Percentiles rank a stretch among this genome's conserved stretches.
These are phyloP conservation scores for Sycophila sp. DNA, from an alignment of 1,140 invertebrate species.

Conservation along the genomic window DNA sequence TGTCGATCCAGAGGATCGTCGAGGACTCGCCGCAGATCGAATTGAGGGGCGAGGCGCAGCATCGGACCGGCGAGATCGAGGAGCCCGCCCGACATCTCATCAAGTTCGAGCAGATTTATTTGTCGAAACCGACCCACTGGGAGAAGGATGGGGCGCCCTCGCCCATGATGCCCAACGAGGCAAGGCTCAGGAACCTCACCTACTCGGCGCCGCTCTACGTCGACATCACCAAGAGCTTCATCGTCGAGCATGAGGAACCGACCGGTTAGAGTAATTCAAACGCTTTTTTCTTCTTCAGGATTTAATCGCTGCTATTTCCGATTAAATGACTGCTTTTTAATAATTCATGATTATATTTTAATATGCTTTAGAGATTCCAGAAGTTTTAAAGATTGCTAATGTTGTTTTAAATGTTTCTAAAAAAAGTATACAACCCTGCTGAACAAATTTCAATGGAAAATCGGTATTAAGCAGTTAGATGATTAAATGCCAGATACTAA, in stretches of 20 bases:
- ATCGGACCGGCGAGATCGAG: constrained; percentile 90
- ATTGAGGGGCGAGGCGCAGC: constrained; percentile 95
- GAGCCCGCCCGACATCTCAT: constrained; percentile 87
- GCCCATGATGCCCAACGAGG: constrained; percentile 99
- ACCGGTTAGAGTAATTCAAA: constrained; percentile 68
- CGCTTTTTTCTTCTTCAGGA: constrained; percentile 73
- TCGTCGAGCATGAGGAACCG: constrained; percentile 65
- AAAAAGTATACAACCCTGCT: too few relatives aligned
- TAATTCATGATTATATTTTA: too few relatives aligned
- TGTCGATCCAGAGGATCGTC: constrained; percentile 98
- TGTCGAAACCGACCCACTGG: constrained; percentile 99
- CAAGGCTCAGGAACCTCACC: constrained; percentile 84
- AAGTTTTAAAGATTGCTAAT: too few relatives aligned
- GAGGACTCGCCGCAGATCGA: constrained; percentile 97
- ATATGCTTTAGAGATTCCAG: too few relatives aligned
- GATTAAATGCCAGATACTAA: too few relatives aligned
- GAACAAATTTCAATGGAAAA: too few relatives aligned
- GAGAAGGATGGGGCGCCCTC: constrained; percentile 98
- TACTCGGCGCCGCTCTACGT: constrained; percentile 98
- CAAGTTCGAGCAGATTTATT: constrained; percentile 98
- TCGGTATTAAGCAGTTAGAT: too few relatives aligned
- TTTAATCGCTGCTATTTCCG: too few relatives aligned
- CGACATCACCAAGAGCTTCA: constrained; percentile 92
- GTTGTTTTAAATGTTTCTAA: too few relatives aligned
- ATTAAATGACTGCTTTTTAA: too few relatives aligned